Evolutionary conservation across 2,888 invertebrate species (phyloP).

Genomic region (Rhamphomyia laevipes): DNA sequence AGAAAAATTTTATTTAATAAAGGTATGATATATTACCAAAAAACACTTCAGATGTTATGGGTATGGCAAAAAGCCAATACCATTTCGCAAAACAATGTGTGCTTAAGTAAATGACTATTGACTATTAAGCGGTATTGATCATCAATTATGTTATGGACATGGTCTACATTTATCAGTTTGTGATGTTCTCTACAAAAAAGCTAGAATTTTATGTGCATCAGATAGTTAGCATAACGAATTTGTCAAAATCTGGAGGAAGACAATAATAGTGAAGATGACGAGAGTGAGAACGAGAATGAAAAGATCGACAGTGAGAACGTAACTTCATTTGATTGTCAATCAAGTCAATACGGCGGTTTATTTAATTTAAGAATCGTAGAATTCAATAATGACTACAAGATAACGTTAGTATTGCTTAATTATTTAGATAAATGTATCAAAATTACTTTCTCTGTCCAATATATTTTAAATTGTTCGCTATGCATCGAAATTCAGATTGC

Average conservation of each 20-base stretch:
- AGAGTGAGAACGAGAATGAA: not conserved
- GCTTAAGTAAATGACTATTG: not conserved
- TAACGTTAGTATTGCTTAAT: too few species aligned
- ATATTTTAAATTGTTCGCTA: too few species aligned
- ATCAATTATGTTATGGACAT: slow-evolving; percentile 1
- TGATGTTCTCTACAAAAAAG: not conserved
- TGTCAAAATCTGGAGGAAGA: not conserved
- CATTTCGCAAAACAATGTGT: not conserved
- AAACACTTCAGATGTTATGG: not conserved
- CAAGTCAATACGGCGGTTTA: too few species aligned
- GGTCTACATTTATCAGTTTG: not conserved
- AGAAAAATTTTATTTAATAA: not conserved
- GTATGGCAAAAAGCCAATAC: not conserved
- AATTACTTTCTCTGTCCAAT: too few species aligned
- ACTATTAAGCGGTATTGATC: not conserved
- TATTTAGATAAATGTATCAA: too few species aligned
- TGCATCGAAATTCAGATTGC: too few species aligned
- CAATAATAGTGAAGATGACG: not conserved
- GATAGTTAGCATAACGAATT: not conserved
- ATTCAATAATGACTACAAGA: too few species aligned
- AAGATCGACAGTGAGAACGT: not conserved
- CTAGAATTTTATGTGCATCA: not conserved
- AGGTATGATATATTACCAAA: not conserved
- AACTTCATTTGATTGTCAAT: too few species aligned
- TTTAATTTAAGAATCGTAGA: too few species aligned